Evolutionary conservation across 2,113 vertebrate species (phyloP).

Genomic region (Psilopsiagon aurifrons): DNA sequence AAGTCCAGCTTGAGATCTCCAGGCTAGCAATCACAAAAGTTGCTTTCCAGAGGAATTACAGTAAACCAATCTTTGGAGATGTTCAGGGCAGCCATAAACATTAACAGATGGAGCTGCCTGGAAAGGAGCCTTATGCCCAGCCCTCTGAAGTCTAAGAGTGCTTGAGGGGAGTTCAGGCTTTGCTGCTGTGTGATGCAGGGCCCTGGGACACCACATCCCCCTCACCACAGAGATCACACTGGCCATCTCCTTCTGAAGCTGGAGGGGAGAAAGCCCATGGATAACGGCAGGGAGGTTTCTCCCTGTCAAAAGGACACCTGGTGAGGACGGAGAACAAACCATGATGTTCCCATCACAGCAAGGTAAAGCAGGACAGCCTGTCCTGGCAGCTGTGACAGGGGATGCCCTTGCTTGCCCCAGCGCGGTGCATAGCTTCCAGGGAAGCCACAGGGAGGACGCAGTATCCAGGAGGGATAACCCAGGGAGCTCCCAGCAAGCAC

Average conservation of each 20-base stretch:
- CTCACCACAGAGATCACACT: accelerated
- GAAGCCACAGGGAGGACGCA: neutral
- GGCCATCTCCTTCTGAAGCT: neutral
- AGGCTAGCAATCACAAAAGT: slow-evolving; percentile 59
- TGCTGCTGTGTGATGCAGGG: neutral
- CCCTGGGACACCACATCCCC: neutral
- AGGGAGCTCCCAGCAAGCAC: neutral
- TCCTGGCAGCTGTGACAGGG: neutral
- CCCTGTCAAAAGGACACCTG: neutral
- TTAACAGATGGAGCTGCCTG: neutral
- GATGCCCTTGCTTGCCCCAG: neutral
- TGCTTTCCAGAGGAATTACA: slow-evolving; percentile 56
- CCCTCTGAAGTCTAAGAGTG: neutral
- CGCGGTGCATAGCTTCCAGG: neutral
- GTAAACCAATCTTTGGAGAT: slow-evolving; percentile 44
- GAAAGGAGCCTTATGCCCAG: neutral
- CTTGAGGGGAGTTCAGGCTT: accelerated
- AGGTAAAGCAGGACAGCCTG: neutral
- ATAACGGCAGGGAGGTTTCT: neutral
- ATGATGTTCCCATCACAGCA: accelerated
- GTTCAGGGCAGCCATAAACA: slow-evolving; percentile 16
- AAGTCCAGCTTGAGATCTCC: slow-evolving; percentile 61
- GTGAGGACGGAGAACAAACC: neutral
- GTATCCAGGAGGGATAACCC: neutral
- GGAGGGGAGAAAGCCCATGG: neutral